Percentiles rank a stretch among this genome's conserved stretches.
Conservation (phyloP, 2,888 invertebrate genomes). For the Macrophya alboannulata region DNA sequence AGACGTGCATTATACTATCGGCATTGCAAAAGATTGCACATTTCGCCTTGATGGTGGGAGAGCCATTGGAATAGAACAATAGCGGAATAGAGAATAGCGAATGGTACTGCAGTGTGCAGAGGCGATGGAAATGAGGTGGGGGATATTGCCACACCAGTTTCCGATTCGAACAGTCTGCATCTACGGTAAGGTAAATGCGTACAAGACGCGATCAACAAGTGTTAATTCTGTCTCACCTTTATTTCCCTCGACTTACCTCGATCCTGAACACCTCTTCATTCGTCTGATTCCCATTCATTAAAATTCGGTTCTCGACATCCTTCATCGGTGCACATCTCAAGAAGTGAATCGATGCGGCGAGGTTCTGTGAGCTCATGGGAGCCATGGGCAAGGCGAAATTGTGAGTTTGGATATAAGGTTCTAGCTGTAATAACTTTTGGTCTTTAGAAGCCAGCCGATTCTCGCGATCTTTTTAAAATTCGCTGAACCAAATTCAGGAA, state of each 20-base stretch:
- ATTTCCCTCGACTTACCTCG: background rate
- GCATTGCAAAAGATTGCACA: conserved; percentile 31
- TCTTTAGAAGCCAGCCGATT: background rate
- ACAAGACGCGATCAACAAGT: conserved; percentile 37
- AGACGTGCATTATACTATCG: background rate
- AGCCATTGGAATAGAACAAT: conserved; percentile 40
- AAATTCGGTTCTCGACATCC: background rate
- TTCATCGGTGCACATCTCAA: background rate
- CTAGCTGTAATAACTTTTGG: background rate
- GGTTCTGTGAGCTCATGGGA: conserved; percentile 75
- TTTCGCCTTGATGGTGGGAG: conserved; percentile 33
- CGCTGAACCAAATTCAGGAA: background rate
- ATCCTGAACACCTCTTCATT: background rate
- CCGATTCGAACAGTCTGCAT: conserved; percentile 9
- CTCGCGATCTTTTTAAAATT: background rate
- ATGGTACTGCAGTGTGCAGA: conserved; percentile 6
- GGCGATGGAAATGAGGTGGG: conserved; percentile 35
- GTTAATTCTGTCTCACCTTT: conserved; percentile 11
- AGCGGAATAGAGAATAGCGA: conserved; percentile 22
- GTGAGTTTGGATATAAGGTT: conserved; percentile 67
- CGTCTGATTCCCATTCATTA: background rate
- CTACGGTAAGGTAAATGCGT: conserved; percentile 41
- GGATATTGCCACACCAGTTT: background rate
- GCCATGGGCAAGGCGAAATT: conserved; percentile 74
- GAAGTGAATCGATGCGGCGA: conserved; percentile 70